A percentile compares a stretch with the other conserved stretches of the same genome.
phyloP scores from a whole-genome alignment of 2,113 vertebrate species.

The Brevimyrus niger region DNA sequence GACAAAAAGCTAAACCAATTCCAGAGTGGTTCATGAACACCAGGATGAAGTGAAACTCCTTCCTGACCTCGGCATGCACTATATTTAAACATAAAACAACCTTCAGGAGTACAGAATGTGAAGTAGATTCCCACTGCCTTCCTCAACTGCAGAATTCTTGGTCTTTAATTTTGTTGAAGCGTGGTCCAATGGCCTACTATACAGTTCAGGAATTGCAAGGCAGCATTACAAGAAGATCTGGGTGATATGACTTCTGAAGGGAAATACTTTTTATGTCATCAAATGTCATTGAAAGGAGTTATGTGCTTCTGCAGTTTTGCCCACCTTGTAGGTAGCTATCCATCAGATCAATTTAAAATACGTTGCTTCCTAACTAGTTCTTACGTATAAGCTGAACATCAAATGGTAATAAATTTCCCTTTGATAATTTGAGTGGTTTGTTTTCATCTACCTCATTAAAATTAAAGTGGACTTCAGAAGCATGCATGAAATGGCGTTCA shows the following conservation, averaged over 20 bases:
- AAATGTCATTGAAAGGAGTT: not conserved
- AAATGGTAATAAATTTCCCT: not conserved
- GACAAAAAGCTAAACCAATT: not conserved
- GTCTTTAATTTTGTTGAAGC: not conserved
- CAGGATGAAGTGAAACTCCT: not conserved
- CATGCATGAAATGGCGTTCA: constrained; percentile 8
- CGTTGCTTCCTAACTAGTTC: not conserved
- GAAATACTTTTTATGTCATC: not conserved
- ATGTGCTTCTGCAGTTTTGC: not conserved
- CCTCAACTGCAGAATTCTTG: not conserved
- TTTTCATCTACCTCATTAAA: constrained; percentile 8
- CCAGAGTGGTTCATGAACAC: not conserved
- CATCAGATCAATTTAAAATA: not conserved
- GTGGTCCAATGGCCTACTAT: not conserved
- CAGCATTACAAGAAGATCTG: not conserved
- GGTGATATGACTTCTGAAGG: not conserved
- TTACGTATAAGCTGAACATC: not conserved
- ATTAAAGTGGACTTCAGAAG: not conserved
- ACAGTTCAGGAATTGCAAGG: not conserved
- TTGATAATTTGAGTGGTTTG: not conserved
- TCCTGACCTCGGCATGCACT: not conserved
- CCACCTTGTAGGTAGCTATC: not conserved
- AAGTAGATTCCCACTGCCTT: not conserved
- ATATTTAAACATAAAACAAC: not conserved
- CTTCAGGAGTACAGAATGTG: not conserved